A percentile compares a stretch with the other conserved stretches of the same genome.
These are phyloP conservation scores for Gadopsis marmoratus DNA, from an alignment of 2,797 vertebrate species.

Conservation along the genomic window DNA sequence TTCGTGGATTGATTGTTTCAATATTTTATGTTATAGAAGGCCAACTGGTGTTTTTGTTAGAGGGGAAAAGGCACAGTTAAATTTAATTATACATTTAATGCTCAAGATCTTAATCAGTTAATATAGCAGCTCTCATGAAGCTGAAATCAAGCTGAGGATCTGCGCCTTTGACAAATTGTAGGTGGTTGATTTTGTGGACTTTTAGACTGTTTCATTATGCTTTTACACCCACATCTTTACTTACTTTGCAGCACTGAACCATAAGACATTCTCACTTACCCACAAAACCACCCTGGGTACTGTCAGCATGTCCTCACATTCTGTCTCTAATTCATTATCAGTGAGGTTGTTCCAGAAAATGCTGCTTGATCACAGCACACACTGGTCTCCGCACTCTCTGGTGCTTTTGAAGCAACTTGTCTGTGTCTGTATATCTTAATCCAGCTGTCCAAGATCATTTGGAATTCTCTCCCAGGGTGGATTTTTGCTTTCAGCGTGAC, in stretches of 20 bases:
- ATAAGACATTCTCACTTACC: conserved; percentile 30
- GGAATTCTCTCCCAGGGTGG: conserved; percentile 54
- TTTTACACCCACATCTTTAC: conserved; percentile 57
- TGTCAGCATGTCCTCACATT: conserved; percentile 38
- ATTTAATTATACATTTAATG: conserved; percentile 18
- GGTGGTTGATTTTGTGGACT: conserved; percentile 56
- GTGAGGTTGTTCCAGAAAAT: conserved; percentile 62
- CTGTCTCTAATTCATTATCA: conserved; percentile 51
- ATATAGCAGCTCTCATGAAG: conserved; percentile 17
- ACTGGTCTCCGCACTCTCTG: conserved; percentile 28
- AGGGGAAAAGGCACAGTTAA: not conserved
- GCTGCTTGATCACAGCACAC: conserved; percentile 52
- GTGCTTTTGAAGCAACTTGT: conserved; percentile 52
- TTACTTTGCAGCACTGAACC: conserved; percentile 26
- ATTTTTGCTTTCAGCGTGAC: conserved; percentile 53
- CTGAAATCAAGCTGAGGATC: conserved; percentile 30
- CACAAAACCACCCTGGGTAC: conserved; percentile 33
- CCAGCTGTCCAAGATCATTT: conserved; percentile 56
- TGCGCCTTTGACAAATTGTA: conserved; percentile 33
- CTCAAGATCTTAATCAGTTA: conserved; percentile 18
- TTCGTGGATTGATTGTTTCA: not conserved
- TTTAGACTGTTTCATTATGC: conserved; percentile 54
- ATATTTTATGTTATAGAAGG: not conserved
- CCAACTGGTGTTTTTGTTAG: not conserved
- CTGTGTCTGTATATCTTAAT: conserved; percentile 49